Conservation (phyloP, 2,888 invertebrate genomes). For the Danaus chrysippus region DNA sequence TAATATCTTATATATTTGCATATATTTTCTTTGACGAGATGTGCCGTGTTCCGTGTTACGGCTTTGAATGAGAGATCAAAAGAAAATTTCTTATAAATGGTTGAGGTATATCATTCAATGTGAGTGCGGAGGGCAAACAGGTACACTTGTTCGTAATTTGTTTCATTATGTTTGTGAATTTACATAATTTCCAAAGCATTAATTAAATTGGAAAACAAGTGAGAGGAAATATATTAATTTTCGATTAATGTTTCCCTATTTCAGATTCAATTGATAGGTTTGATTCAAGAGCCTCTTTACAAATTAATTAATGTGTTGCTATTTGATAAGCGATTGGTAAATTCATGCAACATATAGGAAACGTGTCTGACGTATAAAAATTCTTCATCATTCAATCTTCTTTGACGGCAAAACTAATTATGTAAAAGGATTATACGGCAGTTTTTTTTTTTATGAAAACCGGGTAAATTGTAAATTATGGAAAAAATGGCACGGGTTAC, state of each 20-base stretch:
- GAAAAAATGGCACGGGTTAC: neutral
- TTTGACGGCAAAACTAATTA: no score
- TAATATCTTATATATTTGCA: constrained; percentile 15
- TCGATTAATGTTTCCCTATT: neutral
- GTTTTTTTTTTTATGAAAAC: no score
- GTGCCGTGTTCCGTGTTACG: neutral
- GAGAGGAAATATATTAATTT: neutral
- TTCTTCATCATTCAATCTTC: no score
- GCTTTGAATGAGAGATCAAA: neutral
- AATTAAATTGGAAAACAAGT: neutral
- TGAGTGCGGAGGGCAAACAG: neutral
- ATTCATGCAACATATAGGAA: no score
- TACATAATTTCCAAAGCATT: neutral
- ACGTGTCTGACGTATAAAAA: no score
- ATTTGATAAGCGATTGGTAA: neutral
- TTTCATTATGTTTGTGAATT: neutral
- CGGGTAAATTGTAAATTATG: no score
- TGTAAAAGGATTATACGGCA: no score
- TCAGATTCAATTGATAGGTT: neutral
- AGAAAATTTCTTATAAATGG: neutral
- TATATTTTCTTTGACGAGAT: constrained; percentile 11
- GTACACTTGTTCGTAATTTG: neutral
- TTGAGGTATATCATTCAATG: no score
- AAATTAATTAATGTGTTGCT: neutral
- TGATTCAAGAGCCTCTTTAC: neutral